Base-by-base conservation (phyloP, 2,888 invertebrate genomes). In the Drosophila borealis region DNA sequence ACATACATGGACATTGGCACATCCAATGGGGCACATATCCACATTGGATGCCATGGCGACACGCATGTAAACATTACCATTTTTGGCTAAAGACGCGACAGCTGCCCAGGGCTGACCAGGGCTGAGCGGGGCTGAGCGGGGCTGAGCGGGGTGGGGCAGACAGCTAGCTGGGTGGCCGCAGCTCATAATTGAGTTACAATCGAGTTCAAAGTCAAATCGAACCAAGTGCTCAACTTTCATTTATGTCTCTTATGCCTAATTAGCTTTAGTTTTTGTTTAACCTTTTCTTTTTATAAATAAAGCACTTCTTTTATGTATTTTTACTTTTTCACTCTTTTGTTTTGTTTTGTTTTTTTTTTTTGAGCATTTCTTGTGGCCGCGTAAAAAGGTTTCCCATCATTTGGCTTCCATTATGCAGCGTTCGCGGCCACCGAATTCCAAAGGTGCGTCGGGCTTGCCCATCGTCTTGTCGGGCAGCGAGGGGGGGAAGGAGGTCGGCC, bases 321-420 rank as follows among this genome's bases (percentile, higher is more conserved):
- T 41, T 42, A 13, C 14, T 42, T 50, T 49, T 19, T 34, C 17
- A n/a, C 14, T 33, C n/a, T 39, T 14, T 39, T 29, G 19, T 42
- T 37, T 39, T 29, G 19, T 42, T 37, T 59, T 42, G 0, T 44
- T 61, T 6, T 37, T 39, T 6, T 54, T 49, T 60, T 54, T 57
- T 34, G 39, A 44, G 55, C 49, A 46, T 69, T 66, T 80, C 64
- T 69, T 70, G 62, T 55, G 70, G 54, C 54, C 41, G 64, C 57
- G 64, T 59, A 74, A 85, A 87, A 89, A 89, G 89, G 79, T 76
- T 89, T 89, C 90, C 89, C 89, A 89, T 89, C 89, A 87, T 89
- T 89, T 89, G 85, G 85, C 79, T 74, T 73, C 82, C 85, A 88
- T 87, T 84, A 86, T 82, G 84, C 83, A 86, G 87, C 80, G 80